phyloP scores from a whole-genome alignment of 1,140 invertebrate species.

The Anagrus nilaparvatae region DNA sequence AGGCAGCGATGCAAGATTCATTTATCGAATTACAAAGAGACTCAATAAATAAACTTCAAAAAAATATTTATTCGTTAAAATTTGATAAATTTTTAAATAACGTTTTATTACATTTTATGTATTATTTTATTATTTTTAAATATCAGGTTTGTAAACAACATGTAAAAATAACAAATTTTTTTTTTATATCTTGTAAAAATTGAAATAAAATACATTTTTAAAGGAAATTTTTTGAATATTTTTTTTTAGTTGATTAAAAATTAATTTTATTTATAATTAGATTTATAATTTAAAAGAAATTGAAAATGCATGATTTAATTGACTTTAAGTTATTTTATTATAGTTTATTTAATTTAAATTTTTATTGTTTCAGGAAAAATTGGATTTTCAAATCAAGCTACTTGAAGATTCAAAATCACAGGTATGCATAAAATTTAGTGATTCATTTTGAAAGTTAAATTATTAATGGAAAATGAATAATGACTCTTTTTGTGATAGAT shows the following conservation, averaged over 20 bases:
- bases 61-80: conserved; percentile 25
- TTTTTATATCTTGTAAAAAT: conserved; percentile 7
- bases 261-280: conserved; percentile 1
- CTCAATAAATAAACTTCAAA: conserved; percentile 26
- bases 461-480: no score
- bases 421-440: conserved; percentile 18
- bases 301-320: background rate
- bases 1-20: conserved; percentile 33
- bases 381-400: conserved; percentile 20
- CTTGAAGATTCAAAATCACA: conserved; percentile 20
- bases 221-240: conserved; percentile 1
- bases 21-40: conserved; percentile 32
- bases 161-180: conserved; percentile 1
- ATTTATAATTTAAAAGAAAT: background rate
- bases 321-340: background rate
- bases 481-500: conserved; percentile 20
- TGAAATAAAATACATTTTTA: background rate
- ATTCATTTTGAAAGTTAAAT: background rate
- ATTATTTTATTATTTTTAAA: conserved; percentile 27
- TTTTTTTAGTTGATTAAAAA: conserved; percentile 1
- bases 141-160: conserved; percentile 26
- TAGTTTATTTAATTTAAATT: conserved; percentile 1
- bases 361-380: conserved; percentile 26
- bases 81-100: conserved; percentile 22
- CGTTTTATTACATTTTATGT: conserved; percentile 25